A percentile compares a stretch with the other conserved stretches of the same genome.
phyloP scores from a whole-genome alignment of 2,113 vertebrate genomes.

The Lampris incognitus region DNA sequence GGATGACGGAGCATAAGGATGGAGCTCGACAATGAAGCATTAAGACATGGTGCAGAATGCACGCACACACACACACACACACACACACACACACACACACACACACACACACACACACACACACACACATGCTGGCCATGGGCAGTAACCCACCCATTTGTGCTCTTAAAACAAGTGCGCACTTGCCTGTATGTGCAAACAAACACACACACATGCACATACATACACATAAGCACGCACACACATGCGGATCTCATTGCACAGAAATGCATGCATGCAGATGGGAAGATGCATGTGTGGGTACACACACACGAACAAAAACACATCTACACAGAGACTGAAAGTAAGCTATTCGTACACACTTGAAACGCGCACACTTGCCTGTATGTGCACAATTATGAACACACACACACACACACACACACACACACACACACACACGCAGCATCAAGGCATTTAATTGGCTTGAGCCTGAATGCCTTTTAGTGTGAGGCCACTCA shows the following conservation, averaged over 20 bases:
- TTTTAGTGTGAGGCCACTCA: slow-evolving; percentile 58
- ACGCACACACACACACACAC: not conserved
- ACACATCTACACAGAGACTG: not conserved
- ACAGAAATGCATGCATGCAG: too few relatives aligned
- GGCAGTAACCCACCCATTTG: too few relatives aligned
- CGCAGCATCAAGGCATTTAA: slow-evolving; percentile 50
- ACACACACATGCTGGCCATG: too few relatives aligned
- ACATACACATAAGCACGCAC: not conserved
- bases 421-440: not conserved
- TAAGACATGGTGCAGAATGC: slow-evolving; percentile 2
- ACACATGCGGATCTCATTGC: not conserved
- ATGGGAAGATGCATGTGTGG: not conserved
- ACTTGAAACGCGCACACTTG: too few relatives aligned
- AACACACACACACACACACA: slow-evolving; percentile 12
- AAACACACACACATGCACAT: not conserved
- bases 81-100: not conserved
- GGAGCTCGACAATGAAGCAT: not conserved
- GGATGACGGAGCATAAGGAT: not conserved
- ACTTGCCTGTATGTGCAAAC: not conserved
- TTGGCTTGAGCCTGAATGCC: slow-evolving; percentile 40
- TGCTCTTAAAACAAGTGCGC: too few relatives aligned
- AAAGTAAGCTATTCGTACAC: too few relatives aligned
- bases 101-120: not conserved
- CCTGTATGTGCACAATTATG: not conserved
- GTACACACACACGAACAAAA: not conserved